These are phyloP conservation scores for Bombus terrestris DNA, from an alignment of 1,140 invertebrate genomes.

Conservation along the genomic window DNA sequence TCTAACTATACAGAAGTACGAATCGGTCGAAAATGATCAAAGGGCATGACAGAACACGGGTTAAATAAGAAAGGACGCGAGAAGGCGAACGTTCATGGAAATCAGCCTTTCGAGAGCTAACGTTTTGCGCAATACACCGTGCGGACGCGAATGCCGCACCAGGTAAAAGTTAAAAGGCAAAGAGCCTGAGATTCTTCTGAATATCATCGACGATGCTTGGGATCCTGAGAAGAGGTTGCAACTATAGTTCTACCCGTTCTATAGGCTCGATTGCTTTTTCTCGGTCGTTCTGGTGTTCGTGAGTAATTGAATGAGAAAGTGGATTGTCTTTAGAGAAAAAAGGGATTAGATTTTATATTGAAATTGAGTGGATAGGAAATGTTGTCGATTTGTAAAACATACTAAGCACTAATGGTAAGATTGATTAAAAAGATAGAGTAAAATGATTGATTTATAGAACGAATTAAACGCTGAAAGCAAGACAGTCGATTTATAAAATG, in stretches of 20 bases:
- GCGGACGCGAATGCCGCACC: constrained; percentile 34
- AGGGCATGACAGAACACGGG: no score
- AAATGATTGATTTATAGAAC: no score
- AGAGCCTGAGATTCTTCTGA: constrained; percentile 41
- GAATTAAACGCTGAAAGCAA: no score
- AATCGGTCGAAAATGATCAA: no score
- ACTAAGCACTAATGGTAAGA: no score
- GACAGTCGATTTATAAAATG: background rate
- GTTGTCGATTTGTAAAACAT: background rate
- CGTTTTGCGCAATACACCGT: constrained; percentile 55
- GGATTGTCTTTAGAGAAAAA: background rate
- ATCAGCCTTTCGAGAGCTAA: constrained; percentile 30
- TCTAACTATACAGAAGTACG: no score
- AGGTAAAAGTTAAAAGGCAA: constrained; percentile 59
- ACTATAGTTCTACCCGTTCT: background rate
- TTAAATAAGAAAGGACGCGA: constrained; percentile 28
- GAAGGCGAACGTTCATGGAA: background rate
- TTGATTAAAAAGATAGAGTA: no score
- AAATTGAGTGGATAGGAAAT: background rate
- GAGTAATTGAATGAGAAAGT: background rate
- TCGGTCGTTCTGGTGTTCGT: background rate
- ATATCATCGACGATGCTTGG: constrained; percentile 9
- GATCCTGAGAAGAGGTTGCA: background rate
- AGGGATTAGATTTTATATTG: background rate
- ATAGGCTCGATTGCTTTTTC: background rate